Conservation (phyloP, 1,140 invertebrate genomes). For the Calliphora vicina region DNA sequence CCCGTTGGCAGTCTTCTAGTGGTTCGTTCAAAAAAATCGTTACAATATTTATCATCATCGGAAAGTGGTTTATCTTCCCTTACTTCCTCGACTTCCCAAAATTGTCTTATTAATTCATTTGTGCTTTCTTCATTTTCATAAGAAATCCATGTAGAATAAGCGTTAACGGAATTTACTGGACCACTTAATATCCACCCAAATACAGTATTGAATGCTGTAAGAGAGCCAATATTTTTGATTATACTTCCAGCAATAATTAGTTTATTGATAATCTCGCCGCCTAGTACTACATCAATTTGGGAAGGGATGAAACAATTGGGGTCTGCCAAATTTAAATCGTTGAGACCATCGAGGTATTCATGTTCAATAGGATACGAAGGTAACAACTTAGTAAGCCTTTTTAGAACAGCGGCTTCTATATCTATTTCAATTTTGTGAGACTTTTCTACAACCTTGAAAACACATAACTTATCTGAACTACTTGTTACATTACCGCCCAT, state of each 20-base stretch:
- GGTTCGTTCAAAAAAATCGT: background rate
- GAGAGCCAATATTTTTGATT: background rate
- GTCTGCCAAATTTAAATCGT: background rate
- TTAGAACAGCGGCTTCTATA: background rate
- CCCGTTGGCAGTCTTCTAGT: background rate
- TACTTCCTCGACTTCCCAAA: slow-evolving; percentile 23
- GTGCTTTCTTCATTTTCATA: background rate
- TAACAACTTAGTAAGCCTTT: background rate
- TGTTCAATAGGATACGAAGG: background rate
- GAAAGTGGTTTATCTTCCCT: background rate
- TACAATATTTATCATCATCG: background rate
- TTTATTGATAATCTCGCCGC: background rate
- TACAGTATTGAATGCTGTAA: background rate
- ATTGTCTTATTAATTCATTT: background rate
- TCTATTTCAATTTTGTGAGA: background rate
- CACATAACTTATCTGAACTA: background rate
- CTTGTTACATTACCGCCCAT: background rate
- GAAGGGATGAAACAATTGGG: background rate
- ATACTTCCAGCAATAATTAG: background rate
- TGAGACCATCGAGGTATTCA: background rate
- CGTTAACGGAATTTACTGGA: background rate
- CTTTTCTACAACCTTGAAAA: background rate
- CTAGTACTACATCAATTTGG: slow-evolving; percentile 1
- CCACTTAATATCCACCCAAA: background rate
- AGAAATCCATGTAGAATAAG: background rate